Base-by-base conservation (phyloP, 2,888 invertebrate species). In the Steromphala cineraria region DNA sequence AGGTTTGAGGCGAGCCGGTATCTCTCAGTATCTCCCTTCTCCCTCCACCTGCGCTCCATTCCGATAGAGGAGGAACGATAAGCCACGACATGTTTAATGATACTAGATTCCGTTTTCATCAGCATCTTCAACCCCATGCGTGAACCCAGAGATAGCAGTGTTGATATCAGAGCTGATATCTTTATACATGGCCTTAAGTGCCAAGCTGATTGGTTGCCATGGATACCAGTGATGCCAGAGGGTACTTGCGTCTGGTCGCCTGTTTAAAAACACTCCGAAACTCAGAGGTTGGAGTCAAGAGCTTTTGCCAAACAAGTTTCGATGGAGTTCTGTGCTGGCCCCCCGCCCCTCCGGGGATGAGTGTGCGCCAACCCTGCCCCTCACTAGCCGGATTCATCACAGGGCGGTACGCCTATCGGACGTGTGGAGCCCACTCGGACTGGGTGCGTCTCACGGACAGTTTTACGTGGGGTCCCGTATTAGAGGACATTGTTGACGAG, bases 241-340 rank as follows among this genome's bases (percentile, higher is more conserved):
- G 28, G 62, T 24, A 62, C 24, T n/a, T 28, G 62, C 62, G 62
- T 28, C 62, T 62, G 62, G 62, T 21, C 62, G 62, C 62, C 28
- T 62, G 62, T 62, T 62, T 62, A 62, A 62, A 62, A 62, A 62
- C 62, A 28, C 62, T 62, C 0, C 21, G 28, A 15, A n/a, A 28
- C 28, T 62, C 62, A 15, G 15, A 28, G 62, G 62, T 28, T 28
- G 21, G 52, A 52, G 24, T 52, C 21, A 52, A 52, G 46, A 40
- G 75, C 21, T 52, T 75, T 52, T 75, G 75, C 75, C 40, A 21
- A 24, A 24, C 75, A n/a, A 75, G 46, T 24, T 75, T 40, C 46
- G 75, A 75, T 52, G 75, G 75, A 75, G 52, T 75, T 52, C 75
- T 75, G 15, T 75, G 75, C 52, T 75, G 75, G 75, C 75, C 75